Evolutionary conservation across 2,888 invertebrate species (phyloP).

Genomic region (Mythimna ferrago): DNA sequence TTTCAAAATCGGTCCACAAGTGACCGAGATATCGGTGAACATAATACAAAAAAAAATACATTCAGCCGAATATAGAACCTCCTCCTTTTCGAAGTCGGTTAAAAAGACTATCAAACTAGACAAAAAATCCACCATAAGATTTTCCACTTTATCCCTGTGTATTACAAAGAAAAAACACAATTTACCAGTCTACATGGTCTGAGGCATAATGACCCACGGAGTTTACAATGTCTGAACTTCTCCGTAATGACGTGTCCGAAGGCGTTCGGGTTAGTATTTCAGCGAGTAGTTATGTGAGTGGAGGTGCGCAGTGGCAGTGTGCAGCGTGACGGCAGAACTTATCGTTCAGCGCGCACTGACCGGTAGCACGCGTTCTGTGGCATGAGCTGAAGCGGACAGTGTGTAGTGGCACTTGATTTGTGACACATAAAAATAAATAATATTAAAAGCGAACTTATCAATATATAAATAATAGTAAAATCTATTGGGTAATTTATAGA

Average conservation of each 20-base stretch:
- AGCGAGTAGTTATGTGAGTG: slow-evolving; percentile 36
- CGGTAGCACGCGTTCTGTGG: background rate
- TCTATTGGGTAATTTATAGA: too few relatives aligned
- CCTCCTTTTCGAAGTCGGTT: too few relatives aligned
- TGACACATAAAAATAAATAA: too few relatives aligned
- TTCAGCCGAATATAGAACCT: too few relatives aligned
- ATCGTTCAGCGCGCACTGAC: slow-evolving; percentile 41
- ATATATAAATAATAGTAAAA: too few relatives aligned
- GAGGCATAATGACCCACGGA: background rate
- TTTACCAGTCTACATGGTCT: background rate
- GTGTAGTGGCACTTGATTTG: too few relatives aligned
- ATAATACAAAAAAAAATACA: too few relatives aligned
- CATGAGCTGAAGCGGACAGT: background rate
- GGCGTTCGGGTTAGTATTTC: slow-evolving; percentile 46
- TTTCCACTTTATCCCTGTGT: background rate
- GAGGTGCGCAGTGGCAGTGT: slow-evolving; percentile 57
- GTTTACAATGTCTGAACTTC: slow-evolving; percentile 8
- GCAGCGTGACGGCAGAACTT: slow-evolving; percentile 49
- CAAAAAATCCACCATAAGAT: too few relatives aligned
- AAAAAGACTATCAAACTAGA: too few relatives aligned
- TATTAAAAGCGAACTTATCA: too few relatives aligned
- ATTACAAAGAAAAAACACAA: background rate
- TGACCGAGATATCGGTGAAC: too few relatives aligned
- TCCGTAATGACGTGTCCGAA: slow-evolving; percentile 48
- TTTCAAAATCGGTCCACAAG: too few relatives aligned